Evolutionary conservation across 2,888 invertebrate genomes (phyloP), one percentile per base, ranked within the genome.

Genomic region (Drosophila lutescens): DNA sequence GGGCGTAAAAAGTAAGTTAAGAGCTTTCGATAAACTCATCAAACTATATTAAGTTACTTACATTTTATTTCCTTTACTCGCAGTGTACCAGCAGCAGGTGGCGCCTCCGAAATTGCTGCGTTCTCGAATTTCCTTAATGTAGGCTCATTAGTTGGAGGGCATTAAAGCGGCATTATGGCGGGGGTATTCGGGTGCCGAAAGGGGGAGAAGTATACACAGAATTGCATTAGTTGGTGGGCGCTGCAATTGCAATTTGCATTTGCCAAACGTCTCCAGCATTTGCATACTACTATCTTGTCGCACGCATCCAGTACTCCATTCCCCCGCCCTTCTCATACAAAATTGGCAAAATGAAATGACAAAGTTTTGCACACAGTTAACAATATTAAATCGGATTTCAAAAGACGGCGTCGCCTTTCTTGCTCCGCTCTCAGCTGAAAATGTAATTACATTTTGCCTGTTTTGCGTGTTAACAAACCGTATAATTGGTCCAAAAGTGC

Each of bases 381-480:
- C 85, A 86, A 81, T 88, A 86, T 86, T 88, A 86, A 86, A 88
- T 86, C 88, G 76, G 88, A 86, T 86, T 86, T 84, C 85, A 78
- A 86, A 88, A 66, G 73, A 53, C 49, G 56, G 54, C 54, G 41
- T 50, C 66, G 43, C 54, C 44, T 65, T 70, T 36, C 53, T 47
- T 20, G 15, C 57, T 69, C 60, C 63, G 41, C 57, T 62, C 65
- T 38, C 79, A 71, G 72, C 71, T 70, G 67, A 77, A 83, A 86
- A 79, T 86, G 83, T 86, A 86, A 86, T 86, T 86, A 88, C 85
- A 88, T 86, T 86, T 86, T 83, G 66, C 66, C 88, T 81, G 88
- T 88, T 86, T 86, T 87, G 83, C 78, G 81, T 88, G 85, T 86
- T 86, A 86, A 87, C 86, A 87, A 86, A 83, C 83, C 85, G 88